Evolutionary conservation across 1,140 invertebrate genomes (phyloP).

Genomic region (Pogonus chalceus): DNA sequence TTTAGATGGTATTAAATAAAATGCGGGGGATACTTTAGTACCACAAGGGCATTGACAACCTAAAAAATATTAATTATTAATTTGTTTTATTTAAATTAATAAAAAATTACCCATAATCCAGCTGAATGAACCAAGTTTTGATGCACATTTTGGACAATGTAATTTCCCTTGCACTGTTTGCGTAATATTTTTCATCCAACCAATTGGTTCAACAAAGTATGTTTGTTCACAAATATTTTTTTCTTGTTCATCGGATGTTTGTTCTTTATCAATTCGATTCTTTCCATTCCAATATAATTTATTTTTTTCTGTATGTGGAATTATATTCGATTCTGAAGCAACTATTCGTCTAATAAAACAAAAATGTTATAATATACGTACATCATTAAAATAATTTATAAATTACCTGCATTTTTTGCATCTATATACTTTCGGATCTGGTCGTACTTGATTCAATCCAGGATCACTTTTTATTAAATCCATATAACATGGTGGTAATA

Average conservation of each 20-base stretch:
- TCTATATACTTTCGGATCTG: conserved; percentile 70
- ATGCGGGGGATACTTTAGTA: conserved; percentile 71
- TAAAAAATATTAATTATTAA: conserved; percentile 26
- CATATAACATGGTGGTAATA: conserved; percentile 64
- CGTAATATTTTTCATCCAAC: conserved; percentile 67
- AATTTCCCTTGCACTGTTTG: conserved; percentile 64
- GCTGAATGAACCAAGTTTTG: conserved; percentile 72
- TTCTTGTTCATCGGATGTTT: conserved; percentile 29
- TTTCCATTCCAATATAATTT: conserved; percentile 20
- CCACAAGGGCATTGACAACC: conserved; percentile 77
- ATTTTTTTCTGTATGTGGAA: conserved; percentile 53
- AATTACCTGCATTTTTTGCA: conserved; percentile 64
- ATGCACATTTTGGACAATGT: conserved; percentile 71
- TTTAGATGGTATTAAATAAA: conserved; percentile 77
- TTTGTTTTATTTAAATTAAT: too few relatives aligned
- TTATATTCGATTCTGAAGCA: conserved; percentile 65
- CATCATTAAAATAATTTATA: conserved; percentile 1
- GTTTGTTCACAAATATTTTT: conserved; percentile 52
- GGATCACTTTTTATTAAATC: conserved; percentile 72
- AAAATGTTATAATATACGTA: not conserved
- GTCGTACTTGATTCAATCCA: conserved; percentile 58
- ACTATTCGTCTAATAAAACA: conserved; percentile 46
- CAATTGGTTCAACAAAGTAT: conserved; percentile 69
- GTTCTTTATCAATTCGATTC: not conserved
- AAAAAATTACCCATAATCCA: conserved; percentile 64